A percentile compares a stretch with the other conserved stretches of the same genome.
Conservation (phyloP, 2,797 vertebrate species). For the Hemibagrus guttatus region DNA sequence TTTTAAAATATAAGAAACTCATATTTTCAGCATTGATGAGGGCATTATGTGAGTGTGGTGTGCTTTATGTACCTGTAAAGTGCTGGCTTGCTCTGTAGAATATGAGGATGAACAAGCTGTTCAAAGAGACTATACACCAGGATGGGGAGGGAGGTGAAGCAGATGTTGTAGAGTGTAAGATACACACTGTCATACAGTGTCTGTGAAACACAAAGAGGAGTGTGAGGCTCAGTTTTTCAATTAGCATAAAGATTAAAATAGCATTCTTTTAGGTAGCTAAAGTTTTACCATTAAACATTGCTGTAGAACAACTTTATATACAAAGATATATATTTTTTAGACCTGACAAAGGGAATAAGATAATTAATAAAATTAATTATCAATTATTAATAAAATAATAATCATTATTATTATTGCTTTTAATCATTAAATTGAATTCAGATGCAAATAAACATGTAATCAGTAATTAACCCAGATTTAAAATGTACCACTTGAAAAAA, state of each 20-base stretch:
- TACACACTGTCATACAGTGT: constrained; percentile 98
- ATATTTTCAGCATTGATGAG: not conserved
- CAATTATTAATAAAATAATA: not conserved
- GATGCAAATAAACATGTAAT: not conserved
- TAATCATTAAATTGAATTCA: not conserved
- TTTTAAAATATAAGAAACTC: not conserved
- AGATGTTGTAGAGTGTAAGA: constrained; percentile 99
- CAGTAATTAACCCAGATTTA: not conserved
- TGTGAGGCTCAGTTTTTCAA: not conserved
- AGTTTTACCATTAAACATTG: not conserved
- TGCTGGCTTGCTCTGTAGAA: constrained; percentile 89
- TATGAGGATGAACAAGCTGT: constrained; percentile 93
- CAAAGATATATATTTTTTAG: not conserved
- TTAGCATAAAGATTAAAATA: not conserved
- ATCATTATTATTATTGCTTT: not conserved
- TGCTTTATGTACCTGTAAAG: constrained; percentile 84
- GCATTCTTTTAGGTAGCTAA: not conserved
- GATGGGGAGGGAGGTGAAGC: constrained; percentile 98
- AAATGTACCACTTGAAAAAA: not conserved
- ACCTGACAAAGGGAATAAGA: not conserved
- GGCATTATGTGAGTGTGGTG: not conserved
- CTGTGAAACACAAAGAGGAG: constrained; percentile 66
- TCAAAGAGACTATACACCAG: constrained; percentile 98
- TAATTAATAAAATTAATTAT: too few relatives aligned
- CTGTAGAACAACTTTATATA: not conserved